Conservation (phyloP, 2,888 invertebrate genomes). For the Allolobophora icterica region DNA sequence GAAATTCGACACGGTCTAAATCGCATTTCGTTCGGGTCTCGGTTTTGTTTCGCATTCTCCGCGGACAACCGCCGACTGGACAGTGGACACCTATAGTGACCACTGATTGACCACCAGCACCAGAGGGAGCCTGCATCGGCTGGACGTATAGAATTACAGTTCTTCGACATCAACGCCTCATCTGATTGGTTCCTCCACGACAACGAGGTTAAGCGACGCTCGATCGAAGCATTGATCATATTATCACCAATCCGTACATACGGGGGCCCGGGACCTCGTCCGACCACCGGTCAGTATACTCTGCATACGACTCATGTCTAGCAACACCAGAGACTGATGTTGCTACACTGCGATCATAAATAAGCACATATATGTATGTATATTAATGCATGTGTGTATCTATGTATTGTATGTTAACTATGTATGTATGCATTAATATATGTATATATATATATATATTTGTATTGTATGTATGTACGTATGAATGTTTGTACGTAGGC, state of each 20-base stretch:
- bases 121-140: not conserved
- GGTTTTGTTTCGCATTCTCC: not conserved
- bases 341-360: not conserved
- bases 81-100: not conserved
- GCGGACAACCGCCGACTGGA: not conserved
- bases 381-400: not conserved
- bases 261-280: not conserved
- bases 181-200: not conserved
- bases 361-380: not conserved
- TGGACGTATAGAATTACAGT: not conserved
- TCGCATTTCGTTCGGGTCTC: not conserved
- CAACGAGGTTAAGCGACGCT: not conserved
- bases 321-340: not conserved
- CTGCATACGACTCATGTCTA: not conserved
- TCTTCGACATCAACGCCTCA: not conserved
- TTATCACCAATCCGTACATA: not conserved
- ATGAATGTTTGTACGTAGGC: not conserved
- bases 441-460: no score
- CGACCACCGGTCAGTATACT: not conserved
- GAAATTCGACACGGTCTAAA: constrained; percentile 5
- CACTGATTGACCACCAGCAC: constrained; percentile 17
- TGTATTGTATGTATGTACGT: not conserved
- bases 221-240: not conserved
- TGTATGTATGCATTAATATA: not conserved
- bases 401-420: not conserved